Base-by-base conservation (phyloP, 1,140 invertebrate species). In the Globodera ellingtonae region DNA sequence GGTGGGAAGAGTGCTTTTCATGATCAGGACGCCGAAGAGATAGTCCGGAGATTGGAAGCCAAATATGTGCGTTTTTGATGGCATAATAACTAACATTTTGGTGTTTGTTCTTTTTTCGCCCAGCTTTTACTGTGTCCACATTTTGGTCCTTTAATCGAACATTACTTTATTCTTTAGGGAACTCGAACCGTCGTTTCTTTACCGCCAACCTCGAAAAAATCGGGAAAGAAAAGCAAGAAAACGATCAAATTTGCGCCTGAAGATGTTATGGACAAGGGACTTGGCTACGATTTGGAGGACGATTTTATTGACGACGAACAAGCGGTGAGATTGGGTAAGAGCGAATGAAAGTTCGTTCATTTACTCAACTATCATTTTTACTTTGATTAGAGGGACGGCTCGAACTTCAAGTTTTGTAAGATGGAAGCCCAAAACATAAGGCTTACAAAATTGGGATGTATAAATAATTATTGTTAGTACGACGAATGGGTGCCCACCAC, bases 231-330 rank as follows among this genome's bases (percentile, higher is more conserved):
- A 24, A 79, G 72, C 50, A 85, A 84, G 35, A 83, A 84, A 59
- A 80, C 73, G 50, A 65, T 75, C 6, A 62, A 72, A 69, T 75
- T 82, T 56, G 65, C 80, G 24, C 78, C 67, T 10, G 84, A 85
- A 24, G 84, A 86, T 67, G 24, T 84, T 24, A 84, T 85, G 67
- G 84, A 85, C 79, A 86, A 86, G 52, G 76, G 75, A 5, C 50
- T 80, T n/a, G 84, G 84, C 66, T 86, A 86, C 84, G 86, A 88
- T 18, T 75, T 79, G n/a, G 77, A 83, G 44, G 84, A 86, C 73
- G 65, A 50, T 4, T 86, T 86, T 67, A 86, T 86, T 67, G 84
- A 86, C 69, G 84, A 86, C 69, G 59, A 82, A 18, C 85, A 87
- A 79, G 79, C 84, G n/a, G 83, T 84, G 24, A 72, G 80, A 44